These are phyloP conservation scores for Eidolon helvum DNA, from an alignment of 2,113 vertebrate genomes.

Conservation along the genomic window DNA sequence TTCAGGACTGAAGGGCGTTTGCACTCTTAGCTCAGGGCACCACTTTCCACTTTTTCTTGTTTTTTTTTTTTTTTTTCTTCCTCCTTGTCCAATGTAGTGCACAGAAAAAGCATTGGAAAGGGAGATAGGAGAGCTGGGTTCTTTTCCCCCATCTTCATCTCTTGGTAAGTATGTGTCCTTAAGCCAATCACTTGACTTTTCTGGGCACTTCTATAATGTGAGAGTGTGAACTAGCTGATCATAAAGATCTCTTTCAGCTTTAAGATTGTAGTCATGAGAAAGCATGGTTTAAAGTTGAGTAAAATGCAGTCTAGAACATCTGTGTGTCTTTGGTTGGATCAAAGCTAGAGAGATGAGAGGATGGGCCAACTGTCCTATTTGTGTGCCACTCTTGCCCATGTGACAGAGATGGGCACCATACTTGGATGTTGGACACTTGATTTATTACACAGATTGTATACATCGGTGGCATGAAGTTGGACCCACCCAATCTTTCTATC, in stretches of 20 bases:
- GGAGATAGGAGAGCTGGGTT: background rate
- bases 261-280: background rate
- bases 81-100: background rate
- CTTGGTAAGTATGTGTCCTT: background rate
- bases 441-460: background rate
- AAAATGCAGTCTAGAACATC: background rate
- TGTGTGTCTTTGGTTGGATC: background rate
- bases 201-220: background rate
- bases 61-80: no score
- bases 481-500: background rate
- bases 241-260: background rate
- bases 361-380: background rate
- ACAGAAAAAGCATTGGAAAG: background rate
- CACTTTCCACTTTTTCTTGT: background rate
- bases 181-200: background rate
- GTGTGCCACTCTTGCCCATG: background rate
- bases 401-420: background rate
- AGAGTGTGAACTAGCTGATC: background rate
- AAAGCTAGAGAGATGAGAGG: background rate
- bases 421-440: background rate
- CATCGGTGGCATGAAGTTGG: background rate
- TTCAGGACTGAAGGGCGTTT: background rate
- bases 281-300: background rate
- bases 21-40: background rate
- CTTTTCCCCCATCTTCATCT: background rate